Conservation (phyloP, 2,113 vertebrate genomes). For the Macaca mulatta region DNA sequence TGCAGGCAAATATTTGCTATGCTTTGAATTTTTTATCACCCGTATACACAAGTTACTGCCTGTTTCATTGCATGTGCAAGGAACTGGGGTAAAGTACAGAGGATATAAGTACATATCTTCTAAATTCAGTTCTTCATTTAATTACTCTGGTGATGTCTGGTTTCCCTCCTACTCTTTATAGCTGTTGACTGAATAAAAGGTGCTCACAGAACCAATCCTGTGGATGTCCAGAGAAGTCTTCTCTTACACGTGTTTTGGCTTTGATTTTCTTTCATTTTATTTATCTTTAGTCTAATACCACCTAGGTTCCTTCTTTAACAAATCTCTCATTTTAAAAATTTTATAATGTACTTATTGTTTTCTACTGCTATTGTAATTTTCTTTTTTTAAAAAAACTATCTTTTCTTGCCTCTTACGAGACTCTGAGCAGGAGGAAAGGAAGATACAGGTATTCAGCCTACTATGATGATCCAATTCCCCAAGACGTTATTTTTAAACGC, state of each 20-base stretch:
- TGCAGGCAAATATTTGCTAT: not conserved
- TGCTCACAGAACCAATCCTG: not conserved
- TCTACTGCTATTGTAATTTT: not conserved
- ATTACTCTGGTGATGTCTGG: not conserved
- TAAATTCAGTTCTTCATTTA: not conserved
- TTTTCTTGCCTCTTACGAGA: not conserved
- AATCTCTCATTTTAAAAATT: not conserved
- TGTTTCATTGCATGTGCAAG: not conserved
- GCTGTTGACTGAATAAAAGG: not conserved
- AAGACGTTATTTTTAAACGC: not conserved
- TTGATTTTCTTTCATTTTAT: not conserved
- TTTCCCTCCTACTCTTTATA: not conserved
- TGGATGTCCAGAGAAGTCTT: not conserved
- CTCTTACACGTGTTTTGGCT: not conserved
- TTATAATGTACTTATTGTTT: not conserved
- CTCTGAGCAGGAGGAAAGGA: not conserved
- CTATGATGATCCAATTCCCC: not conserved
- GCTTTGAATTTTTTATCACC: not conserved
- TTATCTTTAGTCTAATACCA: not conserved
- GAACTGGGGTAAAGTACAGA: not conserved
- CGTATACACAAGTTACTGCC: not conserved
- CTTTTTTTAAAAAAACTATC: not conserved
- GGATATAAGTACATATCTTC: not conserved
- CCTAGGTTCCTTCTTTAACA: not conserved
- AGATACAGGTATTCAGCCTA: not conserved